These are phyloP conservation scores for Takifugu rubripes DNA, from an alignment of 2,797 vertebrate genomes.

Conservation along the genomic window DNA sequence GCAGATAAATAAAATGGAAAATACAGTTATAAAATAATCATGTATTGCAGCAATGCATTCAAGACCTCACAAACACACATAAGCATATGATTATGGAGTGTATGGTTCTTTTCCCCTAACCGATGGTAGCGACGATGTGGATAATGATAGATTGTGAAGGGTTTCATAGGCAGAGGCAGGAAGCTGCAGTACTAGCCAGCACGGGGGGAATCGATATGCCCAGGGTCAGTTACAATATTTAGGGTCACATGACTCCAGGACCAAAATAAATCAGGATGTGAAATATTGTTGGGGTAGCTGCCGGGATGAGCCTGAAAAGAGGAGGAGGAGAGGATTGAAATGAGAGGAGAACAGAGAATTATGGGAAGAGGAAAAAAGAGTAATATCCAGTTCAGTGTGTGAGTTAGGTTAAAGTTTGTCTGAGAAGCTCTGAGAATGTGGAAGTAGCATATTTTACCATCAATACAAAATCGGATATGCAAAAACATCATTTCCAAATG, in stretches of 20 bases:
- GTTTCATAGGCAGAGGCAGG: slow-evolving; percentile 77
- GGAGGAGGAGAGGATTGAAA: slow-evolving; percentile 6
- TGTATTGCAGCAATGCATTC: slow-evolving; percentile 7
- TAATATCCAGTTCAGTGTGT: neutral
- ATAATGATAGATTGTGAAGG: slow-evolving; percentile 65
- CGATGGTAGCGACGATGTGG: slow-evolving; percentile 60
- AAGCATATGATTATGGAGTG: slow-evolving; percentile 24
- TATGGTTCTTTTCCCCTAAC: slow-evolving; percentile 54
- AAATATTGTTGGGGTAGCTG: slow-evolving; percentile 66
- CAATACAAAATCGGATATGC: neutral
- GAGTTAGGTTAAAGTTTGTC: neutral
- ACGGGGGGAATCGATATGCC: slow-evolving; percentile 77
- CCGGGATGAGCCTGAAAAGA: slow-evolving; percentile 41
- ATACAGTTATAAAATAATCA: slow-evolving; percentile 11
- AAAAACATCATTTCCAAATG: neutral
- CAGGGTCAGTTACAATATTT: slow-evolving; percentile 83
- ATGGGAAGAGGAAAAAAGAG: neutral
- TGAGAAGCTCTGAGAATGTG: neutral
- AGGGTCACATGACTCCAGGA: slow-evolving; percentile 77
- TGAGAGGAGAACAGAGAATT: slow-evolving; percentile 3
- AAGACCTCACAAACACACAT: slow-evolving; percentile 6
- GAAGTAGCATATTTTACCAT: neutral
- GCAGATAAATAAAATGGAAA: slow-evolving; percentile 5
- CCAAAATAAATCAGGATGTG: slow-evolving; percentile 79
- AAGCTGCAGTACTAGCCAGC: slow-evolving; percentile 73